These are phyloP conservation scores for Corvus cornix DNA, from an alignment of 2,113 vertebrate species.

Conservation along the genomic window DNA sequence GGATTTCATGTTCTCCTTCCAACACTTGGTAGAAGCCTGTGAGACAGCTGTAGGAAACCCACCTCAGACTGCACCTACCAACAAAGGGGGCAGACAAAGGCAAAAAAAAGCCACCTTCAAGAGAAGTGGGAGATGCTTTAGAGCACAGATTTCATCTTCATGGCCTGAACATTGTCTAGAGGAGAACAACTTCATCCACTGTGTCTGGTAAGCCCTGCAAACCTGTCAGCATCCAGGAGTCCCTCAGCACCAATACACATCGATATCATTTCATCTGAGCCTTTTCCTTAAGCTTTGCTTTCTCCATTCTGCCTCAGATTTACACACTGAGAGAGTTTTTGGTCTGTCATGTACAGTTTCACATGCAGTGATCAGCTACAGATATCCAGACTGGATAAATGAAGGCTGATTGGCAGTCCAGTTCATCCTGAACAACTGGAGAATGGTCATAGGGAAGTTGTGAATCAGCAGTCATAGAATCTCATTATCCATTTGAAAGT, in stretches of 20 bases:
- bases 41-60: background rate
- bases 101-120: background rate
- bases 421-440: background rate
- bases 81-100: background rate
- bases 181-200: background rate
- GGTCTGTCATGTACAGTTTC: background rate
- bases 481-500: background rate
- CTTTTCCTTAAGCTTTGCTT: background rate
- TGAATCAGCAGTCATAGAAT: rapidly evolving
- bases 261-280: rapidly evolving
- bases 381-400: background rate
- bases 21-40: background rate
- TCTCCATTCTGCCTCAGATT: background rate
- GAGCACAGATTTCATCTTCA: background rate
- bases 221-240: background rate
- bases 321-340: background rate
- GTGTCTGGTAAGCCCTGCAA: background rate
- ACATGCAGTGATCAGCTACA: background rate
- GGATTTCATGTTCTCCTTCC: background rate
- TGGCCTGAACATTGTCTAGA: background rate
- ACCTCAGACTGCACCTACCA: background rate
- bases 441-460: rapidly evolving
- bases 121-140: background rate
- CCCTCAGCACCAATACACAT: background rate
- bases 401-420: background rate